Evolutionary conservation across 2,888 invertebrate genomes (phyloP).

Genomic region (Synergus japonicus): DNA sequence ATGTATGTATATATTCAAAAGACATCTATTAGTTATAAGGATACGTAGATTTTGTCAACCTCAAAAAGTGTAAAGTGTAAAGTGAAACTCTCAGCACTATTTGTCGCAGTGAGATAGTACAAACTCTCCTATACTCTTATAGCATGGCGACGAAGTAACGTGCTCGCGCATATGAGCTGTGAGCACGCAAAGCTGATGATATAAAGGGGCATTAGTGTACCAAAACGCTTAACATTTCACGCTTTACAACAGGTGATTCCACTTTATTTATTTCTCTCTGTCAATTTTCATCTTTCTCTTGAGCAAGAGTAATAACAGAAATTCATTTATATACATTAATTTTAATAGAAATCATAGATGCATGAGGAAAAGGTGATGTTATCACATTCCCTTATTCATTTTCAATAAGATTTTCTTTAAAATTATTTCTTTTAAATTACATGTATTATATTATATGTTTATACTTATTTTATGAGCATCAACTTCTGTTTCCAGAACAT

Average conservation of each 20-base stretch:
- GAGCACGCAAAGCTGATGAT: constrained; percentile 71
- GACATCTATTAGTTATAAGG: constrained; percentile 34
- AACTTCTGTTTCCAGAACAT: no score
- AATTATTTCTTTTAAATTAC: no score
- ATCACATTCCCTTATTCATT: no score
- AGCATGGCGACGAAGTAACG: constrained; percentile 61
- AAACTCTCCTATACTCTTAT: constrained; percentile 48
- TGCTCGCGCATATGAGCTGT: constrained; percentile 69
- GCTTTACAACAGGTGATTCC: constrained; percentile 69
- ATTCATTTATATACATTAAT: neutral
- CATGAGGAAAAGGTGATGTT: no score
- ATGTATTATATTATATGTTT: no score
- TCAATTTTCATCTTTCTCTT: neutral
- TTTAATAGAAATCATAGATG: no score
- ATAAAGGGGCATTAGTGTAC: constrained; percentile 35
- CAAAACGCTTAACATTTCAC: constrained; percentile 38
- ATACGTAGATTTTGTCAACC: constrained; percentile 70
- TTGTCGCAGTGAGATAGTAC: constrained; percentile 69
- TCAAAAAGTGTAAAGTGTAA: constrained; percentile 66
- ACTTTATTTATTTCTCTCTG: neutral
- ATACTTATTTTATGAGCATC: no score
- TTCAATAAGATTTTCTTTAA: no score
- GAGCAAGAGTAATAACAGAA: neutral
- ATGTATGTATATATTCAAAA: neutral
- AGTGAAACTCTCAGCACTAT: constrained; percentile 66